These are phyloP conservation scores for Temnothorax longispinosus DNA, from an alignment of 1,140 invertebrate genomes.

Conservation along the genomic window DNA sequence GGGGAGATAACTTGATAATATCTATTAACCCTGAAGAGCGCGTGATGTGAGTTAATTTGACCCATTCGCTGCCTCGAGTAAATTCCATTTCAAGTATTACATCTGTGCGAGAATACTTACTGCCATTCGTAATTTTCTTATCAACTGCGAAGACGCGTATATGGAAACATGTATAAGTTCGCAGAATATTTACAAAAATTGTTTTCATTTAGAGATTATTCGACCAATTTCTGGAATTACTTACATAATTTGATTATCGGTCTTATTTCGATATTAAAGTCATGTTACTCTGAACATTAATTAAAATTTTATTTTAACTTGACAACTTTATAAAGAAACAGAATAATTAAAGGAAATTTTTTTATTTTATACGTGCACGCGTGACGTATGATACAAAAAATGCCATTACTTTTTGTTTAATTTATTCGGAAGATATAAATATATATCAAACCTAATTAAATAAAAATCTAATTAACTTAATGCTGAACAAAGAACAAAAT, in stretches of 20 bases:
- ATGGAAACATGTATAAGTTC: background rate
- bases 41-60: conserved; percentile 24
- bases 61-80: background rate
- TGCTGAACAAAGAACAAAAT: background rate
- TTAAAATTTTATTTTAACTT: background rate
- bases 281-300: background rate
- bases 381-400: background rate
- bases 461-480: background rate
- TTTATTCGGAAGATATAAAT: conserved; percentile 1
- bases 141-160: background rate
- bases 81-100: background rate
- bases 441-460: background rate
- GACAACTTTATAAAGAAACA: background rate
- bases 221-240: background rate
- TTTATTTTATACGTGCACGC: background rate
- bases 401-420: background rate
- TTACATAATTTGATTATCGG: background rate
- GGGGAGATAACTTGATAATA: conserved; percentile 53
- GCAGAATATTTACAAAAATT: background rate
- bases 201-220: background rate
- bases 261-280: background rate
- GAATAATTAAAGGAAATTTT: background rate
- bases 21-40: conserved; percentile 46
- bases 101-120: background rate
- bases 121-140: background rate